These are phyloP conservation scores for Steatocranus sp. DNA, from an alignment of 2,797 vertebrate species.

Conservation along the genomic window DNA sequence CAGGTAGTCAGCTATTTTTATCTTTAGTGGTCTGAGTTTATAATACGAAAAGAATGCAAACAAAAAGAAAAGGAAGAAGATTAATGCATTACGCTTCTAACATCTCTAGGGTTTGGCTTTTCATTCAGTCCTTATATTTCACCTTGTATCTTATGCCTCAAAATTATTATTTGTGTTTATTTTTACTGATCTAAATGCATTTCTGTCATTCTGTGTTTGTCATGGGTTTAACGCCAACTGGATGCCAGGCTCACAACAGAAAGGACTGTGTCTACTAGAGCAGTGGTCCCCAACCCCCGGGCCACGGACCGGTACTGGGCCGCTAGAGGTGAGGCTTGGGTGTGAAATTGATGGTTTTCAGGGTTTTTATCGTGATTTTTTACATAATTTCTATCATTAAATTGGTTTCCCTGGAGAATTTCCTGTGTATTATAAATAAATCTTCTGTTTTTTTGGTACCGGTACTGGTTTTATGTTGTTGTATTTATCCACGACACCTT, in stretches of 20 bases:
- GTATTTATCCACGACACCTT: not conserved
- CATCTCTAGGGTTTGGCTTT: not conserved
- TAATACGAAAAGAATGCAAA: not conserved
- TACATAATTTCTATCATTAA: not conserved
- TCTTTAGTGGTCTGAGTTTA: not conserved
- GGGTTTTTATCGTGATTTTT: not conserved
- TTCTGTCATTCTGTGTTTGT: not conserved
- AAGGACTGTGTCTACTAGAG: not conserved
- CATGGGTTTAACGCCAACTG: not conserved
- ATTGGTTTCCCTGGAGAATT: not conserved
- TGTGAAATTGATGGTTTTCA: not conserved
- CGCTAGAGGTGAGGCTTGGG: not conserved
- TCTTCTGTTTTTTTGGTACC: fast-evolving
- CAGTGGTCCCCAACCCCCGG: not conserved
- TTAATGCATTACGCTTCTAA: not conserved
- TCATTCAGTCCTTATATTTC: not conserved
- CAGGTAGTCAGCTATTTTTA: not conserved
- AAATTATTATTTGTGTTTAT: not conserved
- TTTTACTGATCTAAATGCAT: not conserved
- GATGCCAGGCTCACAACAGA: not conserved
- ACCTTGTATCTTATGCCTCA: not conserved
- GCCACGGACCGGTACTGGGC: not conserved
- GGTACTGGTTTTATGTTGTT: not conserved
- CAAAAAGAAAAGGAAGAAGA: not conserved
- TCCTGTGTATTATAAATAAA: not conserved